Conservation (phyloP, 2,888 invertebrate genomes). For the Dryococelus australis region DNA sequence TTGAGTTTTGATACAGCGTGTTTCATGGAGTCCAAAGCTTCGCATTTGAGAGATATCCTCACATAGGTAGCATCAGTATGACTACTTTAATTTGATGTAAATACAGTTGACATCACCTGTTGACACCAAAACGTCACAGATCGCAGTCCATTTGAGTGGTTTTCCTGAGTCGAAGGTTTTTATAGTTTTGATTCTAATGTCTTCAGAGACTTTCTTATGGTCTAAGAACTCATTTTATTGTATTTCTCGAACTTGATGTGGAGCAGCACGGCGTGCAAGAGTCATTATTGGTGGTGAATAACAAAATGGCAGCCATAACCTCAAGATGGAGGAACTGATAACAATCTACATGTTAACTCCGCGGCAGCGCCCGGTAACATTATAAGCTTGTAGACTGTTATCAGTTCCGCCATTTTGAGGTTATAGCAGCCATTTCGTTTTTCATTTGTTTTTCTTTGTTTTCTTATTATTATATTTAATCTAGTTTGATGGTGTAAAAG, state of each 20-base stretch:
- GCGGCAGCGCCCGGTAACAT: too few species aligned
- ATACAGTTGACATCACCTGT: background rate
- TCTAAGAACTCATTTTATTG: background rate
- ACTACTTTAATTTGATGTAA: background rate
- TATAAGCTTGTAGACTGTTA: too few species aligned
- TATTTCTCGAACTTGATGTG: background rate
- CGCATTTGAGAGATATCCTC: background rate
- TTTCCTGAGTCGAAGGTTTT: background rate
- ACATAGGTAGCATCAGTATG: background rate
- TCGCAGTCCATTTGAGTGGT: background rate
- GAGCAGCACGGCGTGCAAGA: background rate
- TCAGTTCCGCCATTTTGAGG: too few species aligned
- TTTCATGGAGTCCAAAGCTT: background rate
- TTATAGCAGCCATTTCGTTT: too few species aligned
- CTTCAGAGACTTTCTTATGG: background rate
- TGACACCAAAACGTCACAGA: background rate
- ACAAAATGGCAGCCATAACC: too few species aligned
- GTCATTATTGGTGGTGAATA: conserved; percentile 2
- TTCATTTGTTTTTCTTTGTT: too few species aligned
- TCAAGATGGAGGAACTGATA: too few species aligned
- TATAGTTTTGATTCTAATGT: background rate
- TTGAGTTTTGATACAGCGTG: background rate
- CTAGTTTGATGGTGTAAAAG: too few species aligned
- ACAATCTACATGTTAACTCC: too few species aligned
- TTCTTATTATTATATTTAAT: too few species aligned